These are phyloP conservation scores for Heteronetta atricapilla DNA, from an alignment of 2,113 vertebrate genomes.

Conservation along the genomic window DNA sequence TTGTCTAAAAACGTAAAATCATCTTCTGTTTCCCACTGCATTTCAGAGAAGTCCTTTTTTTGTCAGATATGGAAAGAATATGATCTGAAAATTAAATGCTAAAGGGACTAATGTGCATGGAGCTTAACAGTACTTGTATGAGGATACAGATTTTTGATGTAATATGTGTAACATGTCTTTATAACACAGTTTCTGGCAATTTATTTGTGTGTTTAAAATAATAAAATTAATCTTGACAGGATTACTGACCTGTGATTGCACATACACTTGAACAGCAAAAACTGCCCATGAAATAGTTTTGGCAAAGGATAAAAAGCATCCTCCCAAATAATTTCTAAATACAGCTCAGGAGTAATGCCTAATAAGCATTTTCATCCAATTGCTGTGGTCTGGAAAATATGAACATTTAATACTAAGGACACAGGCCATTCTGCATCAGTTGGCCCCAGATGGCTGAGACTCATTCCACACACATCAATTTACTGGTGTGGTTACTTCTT, in stretches of 20 bases:
- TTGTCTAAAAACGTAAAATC: background rate
- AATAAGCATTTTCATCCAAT: background rate
- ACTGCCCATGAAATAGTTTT: background rate
- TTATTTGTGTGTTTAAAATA: background rate
- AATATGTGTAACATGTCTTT: background rate
- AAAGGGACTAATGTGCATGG: background rate
- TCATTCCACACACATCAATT: background rate
- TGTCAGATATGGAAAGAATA: background rate
- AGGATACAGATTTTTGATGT: rapidly evolving
- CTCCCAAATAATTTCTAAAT: background rate
- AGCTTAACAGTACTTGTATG: background rate
- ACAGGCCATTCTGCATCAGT: background rate
- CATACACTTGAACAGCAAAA: background rate
- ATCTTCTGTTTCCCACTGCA: background rate
- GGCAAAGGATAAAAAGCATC: background rate
- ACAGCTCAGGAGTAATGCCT: background rate
- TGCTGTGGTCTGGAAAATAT: background rate
- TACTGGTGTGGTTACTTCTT: background rate
- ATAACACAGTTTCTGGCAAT: background rate
- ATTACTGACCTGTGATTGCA: background rate
- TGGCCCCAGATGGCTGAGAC: background rate
- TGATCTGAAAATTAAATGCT: background rate
- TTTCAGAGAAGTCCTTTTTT: background rate
- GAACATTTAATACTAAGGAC: background rate
- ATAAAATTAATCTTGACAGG: background rate